Conservation (phyloP, 2,888 invertebrate genomes). For the Zygaena filipendulae region DNA sequence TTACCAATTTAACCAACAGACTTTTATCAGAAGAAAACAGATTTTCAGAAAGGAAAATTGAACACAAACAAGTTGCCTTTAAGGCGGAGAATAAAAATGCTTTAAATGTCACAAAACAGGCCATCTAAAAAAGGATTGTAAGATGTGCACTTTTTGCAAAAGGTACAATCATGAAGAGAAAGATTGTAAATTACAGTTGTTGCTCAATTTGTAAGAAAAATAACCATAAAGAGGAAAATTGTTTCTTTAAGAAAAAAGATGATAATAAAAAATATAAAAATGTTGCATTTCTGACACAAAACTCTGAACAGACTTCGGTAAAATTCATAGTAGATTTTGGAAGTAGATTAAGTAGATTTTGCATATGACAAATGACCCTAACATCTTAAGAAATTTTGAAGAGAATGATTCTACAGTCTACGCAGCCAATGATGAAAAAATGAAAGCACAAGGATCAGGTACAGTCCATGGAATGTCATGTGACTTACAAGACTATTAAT, state of each 20-base stretch:
- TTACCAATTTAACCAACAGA: constrained; percentile 4
- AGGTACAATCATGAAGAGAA: constrained; percentile 7
- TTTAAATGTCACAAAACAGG: constrained; percentile 6
- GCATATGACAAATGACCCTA: not conserved
- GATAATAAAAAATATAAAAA: not conserved
- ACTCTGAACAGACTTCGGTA: not conserved
- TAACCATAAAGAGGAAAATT: not conserved
- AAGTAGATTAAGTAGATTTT: too few relatives aligned
- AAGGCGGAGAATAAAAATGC: constrained; percentile 1
- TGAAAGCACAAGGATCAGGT: not conserved
- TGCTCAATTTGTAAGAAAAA: not conserved
- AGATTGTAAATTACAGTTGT: constrained; percentile 6
- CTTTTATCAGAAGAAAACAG: constrained; percentile 4
- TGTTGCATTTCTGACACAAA: not conserved
- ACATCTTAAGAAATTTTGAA: not conserved
- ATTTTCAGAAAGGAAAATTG: constrained; percentile 1
- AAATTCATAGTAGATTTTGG: not conserved
- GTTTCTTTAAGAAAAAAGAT: not conserved
- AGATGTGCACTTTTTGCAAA: constrained; percentile 6
- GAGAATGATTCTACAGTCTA: not conserved
- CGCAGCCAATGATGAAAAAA: not conserved
- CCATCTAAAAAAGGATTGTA: constrained; percentile 6
- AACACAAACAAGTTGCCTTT: too few relatives aligned
- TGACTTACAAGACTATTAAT: not conserved
- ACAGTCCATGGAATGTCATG: not conserved